Evolutionary conservation across 92 coral and sea anemone species (phyloP).

Genomic region (Metridium senile): DNA sequence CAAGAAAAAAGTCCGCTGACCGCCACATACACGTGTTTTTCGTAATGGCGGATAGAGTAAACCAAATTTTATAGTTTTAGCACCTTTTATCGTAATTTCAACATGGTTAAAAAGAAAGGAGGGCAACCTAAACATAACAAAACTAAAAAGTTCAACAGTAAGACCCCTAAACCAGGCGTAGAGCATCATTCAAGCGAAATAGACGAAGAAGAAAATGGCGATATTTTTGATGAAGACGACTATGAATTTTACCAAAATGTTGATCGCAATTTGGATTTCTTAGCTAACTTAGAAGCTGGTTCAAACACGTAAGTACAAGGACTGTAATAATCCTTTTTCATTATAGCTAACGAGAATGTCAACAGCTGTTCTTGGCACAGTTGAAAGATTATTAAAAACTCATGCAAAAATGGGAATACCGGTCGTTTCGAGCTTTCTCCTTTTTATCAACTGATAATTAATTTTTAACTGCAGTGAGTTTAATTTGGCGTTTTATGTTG

Average conservation of each 20-base stretch:
- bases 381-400: no score
- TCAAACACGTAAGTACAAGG: slow-evolving; percentile 28
- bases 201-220: slow-evolving; percentile 6
- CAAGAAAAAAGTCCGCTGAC: not conserved
- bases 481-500: no score
- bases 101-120: slow-evolving; percentile 15
- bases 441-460: no score
- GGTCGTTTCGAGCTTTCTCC: no score
- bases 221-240: slow-evolving; percentile 37
- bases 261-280: slow-evolving; percentile 45
- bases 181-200: not conserved
- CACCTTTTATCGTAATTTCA: not conserved
- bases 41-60: not conserved
- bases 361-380: no score
- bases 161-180: not conserved
- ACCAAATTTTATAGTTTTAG: not conserved
- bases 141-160: not conserved
- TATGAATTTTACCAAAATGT: slow-evolving; percentile 52
- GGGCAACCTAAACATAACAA: not conserved
- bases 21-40: not conserved
- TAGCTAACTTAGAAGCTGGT: slow-evolving; percentile 19
- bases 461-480: no score
- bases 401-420: no score
- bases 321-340: not conserved
- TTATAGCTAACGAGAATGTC: no score